phyloP scores from a whole-genome alignment of 2,888 invertebrate genomes.

The Loripinus fragilis region DNA sequence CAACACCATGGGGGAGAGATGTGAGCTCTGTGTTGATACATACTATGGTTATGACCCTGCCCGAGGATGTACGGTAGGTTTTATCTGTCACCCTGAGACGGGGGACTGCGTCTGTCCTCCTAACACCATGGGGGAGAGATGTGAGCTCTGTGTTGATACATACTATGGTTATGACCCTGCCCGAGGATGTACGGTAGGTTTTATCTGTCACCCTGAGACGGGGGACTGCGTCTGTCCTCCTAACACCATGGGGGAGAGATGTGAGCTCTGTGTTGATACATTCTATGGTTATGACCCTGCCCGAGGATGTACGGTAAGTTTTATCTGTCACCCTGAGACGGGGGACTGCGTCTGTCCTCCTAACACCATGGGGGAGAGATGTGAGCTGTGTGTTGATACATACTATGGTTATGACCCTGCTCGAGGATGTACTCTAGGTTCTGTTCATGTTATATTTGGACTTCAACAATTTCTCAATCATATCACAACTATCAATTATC shows the following conservation, averaged over 20 bases:
- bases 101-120: conserved; percentile 84
- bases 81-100: conserved; percentile 78
- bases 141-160: conserved; percentile 83
- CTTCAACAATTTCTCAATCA: too few relatives aligned
- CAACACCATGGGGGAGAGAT: conserved; percentile 83
- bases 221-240: conserved; percentile 84
- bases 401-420: conserved; percentile 83
- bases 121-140: conserved; percentile 83
- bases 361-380: conserved; percentile 83
- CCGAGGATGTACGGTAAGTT: conserved; percentile 82
- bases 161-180: conserved; percentile 83
- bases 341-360: conserved; percentile 84
- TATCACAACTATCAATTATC: too few relatives aligned
- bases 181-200: conserved; percentile 82
- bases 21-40: conserved; percentile 83
- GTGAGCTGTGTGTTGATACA: conserved; percentile 83
- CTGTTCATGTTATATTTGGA: too few relatives aligned
- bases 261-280: conserved; percentile 83
- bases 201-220: conserved; percentile 80
- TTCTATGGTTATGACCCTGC: conserved; percentile 83
- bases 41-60: conserved; percentile 83
- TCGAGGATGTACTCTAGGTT: conserved; percentile 82
- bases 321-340: conserved; percentile 80
- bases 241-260: conserved; percentile 83
- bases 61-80: conserved; percentile 82